Base-by-base conservation (phyloP, 2,113 vertebrate genomes). In the Xiphophorus hellerii region DNA sequence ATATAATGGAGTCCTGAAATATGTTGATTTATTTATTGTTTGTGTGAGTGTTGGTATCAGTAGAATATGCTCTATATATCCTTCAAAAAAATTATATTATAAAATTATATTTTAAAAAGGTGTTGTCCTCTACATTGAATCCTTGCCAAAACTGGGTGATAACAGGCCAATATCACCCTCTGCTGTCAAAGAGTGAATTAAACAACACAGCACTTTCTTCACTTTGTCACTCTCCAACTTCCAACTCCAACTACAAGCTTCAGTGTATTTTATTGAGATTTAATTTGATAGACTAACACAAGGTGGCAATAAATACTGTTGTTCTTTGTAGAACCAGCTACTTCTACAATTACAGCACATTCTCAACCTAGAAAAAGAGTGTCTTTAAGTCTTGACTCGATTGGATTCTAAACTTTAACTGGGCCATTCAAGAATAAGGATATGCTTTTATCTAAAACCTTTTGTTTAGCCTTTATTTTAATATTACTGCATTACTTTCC, bases 121-220 rank as follows among this genome's bases (percentile, higher is more conserved):
- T 44, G 17, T 80, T 71, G 42, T 20, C 39, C 14, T 71, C 5
- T 35, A 70, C 35, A 61, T 67, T 51, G 66, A 74, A n/a, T 60
- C 62, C 35, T 62, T 10, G 15, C 62, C 68, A 63, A 48, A 80
- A 65, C 28, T 58, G 69, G 42, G 42, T 44, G 65, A 61, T 73
- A 71, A 67, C 65, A 77, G 69, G 84, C 62, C 84, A 35, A 42
- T 78, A 63, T 84, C 86, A 74, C 83, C 87, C 74, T 90, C 89
- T 90, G 44, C 86, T 88, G 88, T 84, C 63, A 27, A 37, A 80
- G 80, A 2, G 12, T 72, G 71, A 78, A 17, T 17, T 65, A 76
- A 86, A 71, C 48, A 71, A 28, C 17, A 44, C 1, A 5, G 44
- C 17, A 5, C 22, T 58, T 58, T n/a, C 20, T 58, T n/a, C 51